Percentiles rank a stretch among this genome's conserved stretches.
phyloP scores from a whole-genome alignment of 2,888 invertebrate species.

The Blastobasis lacticolella region DNA sequence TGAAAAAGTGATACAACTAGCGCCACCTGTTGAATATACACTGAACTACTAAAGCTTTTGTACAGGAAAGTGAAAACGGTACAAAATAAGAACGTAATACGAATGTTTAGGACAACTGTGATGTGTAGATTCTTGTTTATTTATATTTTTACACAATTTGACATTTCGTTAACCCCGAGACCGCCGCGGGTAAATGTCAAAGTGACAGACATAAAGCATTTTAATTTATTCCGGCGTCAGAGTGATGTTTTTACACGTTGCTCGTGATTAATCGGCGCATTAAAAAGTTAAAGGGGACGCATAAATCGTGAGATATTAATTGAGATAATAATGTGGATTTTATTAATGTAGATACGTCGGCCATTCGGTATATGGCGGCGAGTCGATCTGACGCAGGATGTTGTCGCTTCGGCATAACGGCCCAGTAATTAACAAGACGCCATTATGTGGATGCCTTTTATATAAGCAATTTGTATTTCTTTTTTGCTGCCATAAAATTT shows the following conservation, averaged over 20 bases:
- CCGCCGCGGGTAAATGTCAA: slow-evolving; percentile 1
- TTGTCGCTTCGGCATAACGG: too few species aligned
- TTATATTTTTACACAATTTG: background rate
- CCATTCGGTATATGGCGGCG: too few species aligned
- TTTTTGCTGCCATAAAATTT: too few species aligned
- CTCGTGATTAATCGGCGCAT: slow-evolving; percentile 36
- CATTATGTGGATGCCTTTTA: too few species aligned
- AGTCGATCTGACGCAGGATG: too few species aligned
- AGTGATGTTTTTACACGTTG: slow-evolving; percentile 30
- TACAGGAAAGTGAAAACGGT: too few species aligned
- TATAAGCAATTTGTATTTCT: too few species aligned
- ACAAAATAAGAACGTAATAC: too few species aligned
- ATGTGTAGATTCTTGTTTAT: too few species aligned
- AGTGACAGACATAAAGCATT: background rate
- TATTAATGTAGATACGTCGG: slow-evolving; percentile 21
- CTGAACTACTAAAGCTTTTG: slow-evolving; percentile 21
- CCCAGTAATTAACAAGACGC: too few species aligned
- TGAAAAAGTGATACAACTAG: slow-evolving; percentile 19
- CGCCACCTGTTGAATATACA: slow-evolving; percentile 42
- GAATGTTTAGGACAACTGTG: too few species aligned
- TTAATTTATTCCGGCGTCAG: slow-evolving; percentile 17
- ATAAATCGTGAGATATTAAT: slow-evolving; percentile 40
- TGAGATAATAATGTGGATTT: slow-evolving; percentile 40
- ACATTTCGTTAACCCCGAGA: slow-evolving; percentile 17
- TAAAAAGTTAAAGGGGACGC: slow-evolving; percentile 38